Evolutionary conservation across 1,140 invertebrate genomes (phyloP), one percentile per base, ranked within the genome.

Genomic region (Drosophila bocqueti): DNA sequence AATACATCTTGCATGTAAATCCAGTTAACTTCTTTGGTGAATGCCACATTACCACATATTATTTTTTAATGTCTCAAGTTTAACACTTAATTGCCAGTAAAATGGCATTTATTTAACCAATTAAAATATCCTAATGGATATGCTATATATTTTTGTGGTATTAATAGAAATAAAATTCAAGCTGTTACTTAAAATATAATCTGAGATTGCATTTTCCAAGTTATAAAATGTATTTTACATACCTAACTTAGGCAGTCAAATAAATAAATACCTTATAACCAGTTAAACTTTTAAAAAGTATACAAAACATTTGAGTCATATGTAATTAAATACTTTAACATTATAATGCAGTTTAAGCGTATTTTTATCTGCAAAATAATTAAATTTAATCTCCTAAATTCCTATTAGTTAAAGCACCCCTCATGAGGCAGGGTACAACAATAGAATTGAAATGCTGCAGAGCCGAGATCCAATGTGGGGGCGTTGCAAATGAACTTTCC

Each of bases 401-500:
- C 4, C 8, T 24, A 4, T 7, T 2, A 72, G 29, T 8, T 8
- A 52, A 50, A 47, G 7, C 42, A 64, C 72, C 50, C 59, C n/a
- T 18, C n/a, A 4, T 10, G 10, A 24, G 10, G 26, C 38, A 75
- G 77, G 50, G 69, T 45, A 78, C 57, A 80, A 87, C 83, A 87
- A 87, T 87, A 62, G 74, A 81, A 81, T 81, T 79, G 80, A 65
- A 81, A 84, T 77, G 74, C 79, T 66, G 46, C 40, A 26, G 49
- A 11, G 62, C 58, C 68, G 52, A 57, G 34, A 34, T 52, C 0
- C 54, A n/a, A 64, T 81, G 85, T 65, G 84, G 78, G 77, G 85
- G 83, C 83, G 84, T 84, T 78, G 84, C 81, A 89, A 90, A 75
- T 84, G 78, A 84, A 89, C 85, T 90, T 89, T 89, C 84, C 84